phyloP scores from a whole-genome alignment of 2,113 vertebrate genomes.

The Puntigrus tetrazona region DNA sequence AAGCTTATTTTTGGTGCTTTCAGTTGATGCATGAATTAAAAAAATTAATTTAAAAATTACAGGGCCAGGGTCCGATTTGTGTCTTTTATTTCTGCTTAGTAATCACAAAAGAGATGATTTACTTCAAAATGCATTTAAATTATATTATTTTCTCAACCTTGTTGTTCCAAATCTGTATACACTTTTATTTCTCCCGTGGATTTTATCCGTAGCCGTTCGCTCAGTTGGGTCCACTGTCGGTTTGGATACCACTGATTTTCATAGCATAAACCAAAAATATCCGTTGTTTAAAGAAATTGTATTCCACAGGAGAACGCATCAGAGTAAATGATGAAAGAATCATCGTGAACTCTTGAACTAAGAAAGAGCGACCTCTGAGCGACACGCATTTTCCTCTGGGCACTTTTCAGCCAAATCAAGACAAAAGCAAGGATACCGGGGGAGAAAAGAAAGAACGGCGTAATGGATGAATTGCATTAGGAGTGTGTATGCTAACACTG shows the following conservation, averaged over 20 bases:
- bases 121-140: background rate
- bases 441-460: background rate
- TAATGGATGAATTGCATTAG: background rate
- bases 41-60: too few relatives aligned
- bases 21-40: too few relatives aligned
- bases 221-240: background rate
- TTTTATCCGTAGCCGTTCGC: background rate
- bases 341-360: background rate
- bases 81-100: background rate
- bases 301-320: background rate
- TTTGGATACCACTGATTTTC: background rate
- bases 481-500: background rate
- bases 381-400: background rate
- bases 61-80: too few relatives aligned
- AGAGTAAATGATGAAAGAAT: background rate
- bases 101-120: background rate
- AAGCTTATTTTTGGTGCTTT: too few relatives aligned
- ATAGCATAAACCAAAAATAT: background rate
- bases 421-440: slow-evolving; percentile 12
- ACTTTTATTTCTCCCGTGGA: background rate
- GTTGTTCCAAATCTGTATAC: background rate
- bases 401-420: background rate
- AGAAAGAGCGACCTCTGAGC: background rate
- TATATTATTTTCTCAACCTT: background rate
- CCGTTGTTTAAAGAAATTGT: background rate